A percentile compares a stretch with the other conserved stretches of the same genome.
Conservation (phyloP, 2,113 vertebrate species). For the Ibidorhyncha struthersii region DNA sequence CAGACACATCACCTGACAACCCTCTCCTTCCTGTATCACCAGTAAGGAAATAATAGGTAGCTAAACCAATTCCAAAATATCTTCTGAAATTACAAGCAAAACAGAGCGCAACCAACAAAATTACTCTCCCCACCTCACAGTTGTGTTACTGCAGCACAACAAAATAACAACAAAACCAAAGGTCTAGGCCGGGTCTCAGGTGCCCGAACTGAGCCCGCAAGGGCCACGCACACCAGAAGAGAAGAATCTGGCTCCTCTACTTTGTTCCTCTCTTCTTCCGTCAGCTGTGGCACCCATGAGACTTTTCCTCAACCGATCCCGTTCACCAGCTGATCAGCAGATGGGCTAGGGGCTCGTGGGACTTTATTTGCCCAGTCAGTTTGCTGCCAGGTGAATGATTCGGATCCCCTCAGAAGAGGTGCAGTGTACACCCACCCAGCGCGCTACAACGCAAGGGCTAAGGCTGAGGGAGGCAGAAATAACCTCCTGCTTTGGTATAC, state of each 20-base stretch:
- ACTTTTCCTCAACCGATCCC: background rate
- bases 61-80: background rate
- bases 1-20: background rate
- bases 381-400: background rate
- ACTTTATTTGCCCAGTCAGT: background rate
- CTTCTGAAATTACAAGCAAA: background rate
- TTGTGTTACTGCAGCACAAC: background rate
- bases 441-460: background rate
- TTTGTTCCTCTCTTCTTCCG: background rate
- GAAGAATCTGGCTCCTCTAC: background rate
- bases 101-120: background rate
- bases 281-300: background rate
- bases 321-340: background rate
- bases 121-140: background rate
- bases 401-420: background rate
- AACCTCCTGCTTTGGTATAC: background rate
- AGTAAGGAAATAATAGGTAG: background rate
- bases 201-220: background rate
- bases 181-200: background rate
- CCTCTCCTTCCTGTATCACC: background rate
- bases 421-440: background rate
- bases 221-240: background rate
- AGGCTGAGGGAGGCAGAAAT: background rate
- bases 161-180: background rate
- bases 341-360: background rate